Base-by-base conservation (phyloP, 2,797 vertebrate species). In the Lithobates sylvaticus region DNA sequence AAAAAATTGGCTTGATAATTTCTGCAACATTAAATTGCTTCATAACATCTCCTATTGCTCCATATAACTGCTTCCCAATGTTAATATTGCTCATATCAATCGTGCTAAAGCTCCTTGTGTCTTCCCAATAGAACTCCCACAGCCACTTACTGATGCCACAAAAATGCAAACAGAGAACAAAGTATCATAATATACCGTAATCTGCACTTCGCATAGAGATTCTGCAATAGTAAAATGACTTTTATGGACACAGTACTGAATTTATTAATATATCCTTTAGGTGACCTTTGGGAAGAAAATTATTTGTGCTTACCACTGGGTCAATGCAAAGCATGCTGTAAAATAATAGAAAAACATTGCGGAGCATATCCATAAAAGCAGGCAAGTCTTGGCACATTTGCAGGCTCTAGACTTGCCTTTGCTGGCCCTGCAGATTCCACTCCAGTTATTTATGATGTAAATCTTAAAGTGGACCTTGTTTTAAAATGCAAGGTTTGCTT, bases 51-150 rank as follows among this genome's bases (percentile, higher is more conserved):
- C 78, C 71, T 42, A 75, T 34, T 75, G 32, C 34, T 83, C n/a
- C 34, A 34, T 65, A 78, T 16, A 78, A 85, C 76, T 72, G 32
- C 34, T 85, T 64, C 78, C 36, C 76, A 64, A 71, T 72, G 73
- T 73, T 82, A 71, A 82, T 82, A 86, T 81, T 77, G 36, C 44
- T 71, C 47, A 64, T 71, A 82, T 86, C 78, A 81, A 77, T 86
- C 64, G 73, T 29, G 12, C 36, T 76, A 86, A 86, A 44, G 73
- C 71, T 70, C 58, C 78, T 82, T 64, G 27, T 71, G 44, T 73
- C 78, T 86, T 70, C 79, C 74, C 10, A n/a, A 72, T 77, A 82
- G 47, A 64, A 64, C 50, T 86, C 85, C 85, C 85, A 70, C 36
- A 58, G 74, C 65, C 73, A 77, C 85, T 82, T 82, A 71, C 67